A percentile compares a stretch with the other conserved stretches of the same genome.
Conservation (phyloP, 1,140 invertebrate genomes). For the Pseudomyrmex dendroicus region DNA sequence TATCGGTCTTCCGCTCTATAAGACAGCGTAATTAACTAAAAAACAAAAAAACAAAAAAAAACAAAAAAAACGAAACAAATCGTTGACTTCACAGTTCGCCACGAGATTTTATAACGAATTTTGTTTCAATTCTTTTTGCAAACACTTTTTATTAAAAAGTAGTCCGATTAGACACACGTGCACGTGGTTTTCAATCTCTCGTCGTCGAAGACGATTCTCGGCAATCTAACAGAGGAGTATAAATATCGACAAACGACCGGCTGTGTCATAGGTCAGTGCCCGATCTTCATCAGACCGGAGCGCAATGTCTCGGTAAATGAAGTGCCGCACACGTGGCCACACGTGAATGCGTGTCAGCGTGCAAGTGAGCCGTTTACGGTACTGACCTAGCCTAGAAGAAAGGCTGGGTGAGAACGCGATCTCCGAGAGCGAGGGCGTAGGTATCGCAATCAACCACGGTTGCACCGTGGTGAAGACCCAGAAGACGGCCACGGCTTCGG, state of each 20-base stretch:
- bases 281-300: slow-evolving; percentile 1
- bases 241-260: slow-evolving; percentile 37
- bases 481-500: slow-evolving; percentile 74
- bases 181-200: too few species aligned
- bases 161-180: too few species aligned
- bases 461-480: slow-evolving; percentile 65
- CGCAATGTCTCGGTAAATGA: slow-evolving; percentile 31
- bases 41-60: too few species aligned
- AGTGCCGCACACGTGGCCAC: slow-evolving; percentile 55
- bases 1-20: too few species aligned
- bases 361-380: slow-evolving; percentile 72
- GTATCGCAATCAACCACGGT: slow-evolving; percentile 80
- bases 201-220: too few species aligned
- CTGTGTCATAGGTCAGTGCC: slow-evolving; percentile 66
- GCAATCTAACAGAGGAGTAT: too few species aligned
- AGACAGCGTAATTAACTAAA: too few species aligned
- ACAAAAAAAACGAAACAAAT: too few species aligned
- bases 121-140: not conserved
- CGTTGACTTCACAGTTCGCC: not conserved
- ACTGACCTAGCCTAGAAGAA: slow-evolving; percentile 71
- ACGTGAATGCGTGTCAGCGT: slow-evolving; percentile 65
- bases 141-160: too few species aligned
- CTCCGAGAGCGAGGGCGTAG: slow-evolving; percentile 72
- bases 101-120: not conserved
- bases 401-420: slow-evolving; percentile 41